phyloP scores from a whole-genome alignment of 2,113 vertebrate species.

The Enhydra lutris region DNA sequence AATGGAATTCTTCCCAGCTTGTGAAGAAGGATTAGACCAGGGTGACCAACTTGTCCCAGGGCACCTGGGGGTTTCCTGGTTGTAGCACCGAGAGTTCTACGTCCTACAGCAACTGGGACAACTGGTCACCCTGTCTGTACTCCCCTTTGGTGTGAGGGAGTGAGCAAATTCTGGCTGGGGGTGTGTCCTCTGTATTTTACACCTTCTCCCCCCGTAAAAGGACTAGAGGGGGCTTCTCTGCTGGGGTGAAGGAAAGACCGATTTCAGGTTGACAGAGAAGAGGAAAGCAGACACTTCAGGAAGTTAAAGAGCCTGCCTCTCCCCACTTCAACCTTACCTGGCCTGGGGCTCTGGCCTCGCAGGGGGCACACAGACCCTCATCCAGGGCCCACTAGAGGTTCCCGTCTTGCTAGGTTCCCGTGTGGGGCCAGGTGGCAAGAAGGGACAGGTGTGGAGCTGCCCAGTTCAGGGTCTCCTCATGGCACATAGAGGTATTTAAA shows the following conservation, averaged over 20 bases:
- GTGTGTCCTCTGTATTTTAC: not conserved
- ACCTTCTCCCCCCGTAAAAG: not conserved
- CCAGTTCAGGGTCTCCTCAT: not conserved
- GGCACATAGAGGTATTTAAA: not conserved
- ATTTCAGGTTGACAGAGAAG: not conserved
- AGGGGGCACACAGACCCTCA: not conserved
- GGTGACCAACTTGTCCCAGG: not conserved
- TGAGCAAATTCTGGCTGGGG: not conserved
- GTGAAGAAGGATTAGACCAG: not conserved
- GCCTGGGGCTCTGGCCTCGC: not conserved
- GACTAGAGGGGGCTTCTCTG: not conserved
- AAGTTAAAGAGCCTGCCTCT: not conserved
- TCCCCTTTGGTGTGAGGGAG: not conserved
- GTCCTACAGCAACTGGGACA: rapidly evolving
- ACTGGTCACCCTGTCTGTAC: not conserved
- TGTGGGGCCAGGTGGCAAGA: not conserved
- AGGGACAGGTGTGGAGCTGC: not conserved
- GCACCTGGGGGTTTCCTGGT: not conserved
- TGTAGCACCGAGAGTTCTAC: not conserved
- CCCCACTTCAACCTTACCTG: not conserved
- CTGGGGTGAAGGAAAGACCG: not conserved
- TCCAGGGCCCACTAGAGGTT: not conserved
- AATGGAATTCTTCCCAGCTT: not conserved
- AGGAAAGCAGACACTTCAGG: not conserved
- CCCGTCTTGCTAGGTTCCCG: not conserved